Percentiles rank a stretch among this genome's conserved stretches.
Evolutionary conservation across 2,113 vertebrate genomes (phyloP).

Genomic region (Bufo gargarizans): DNA sequence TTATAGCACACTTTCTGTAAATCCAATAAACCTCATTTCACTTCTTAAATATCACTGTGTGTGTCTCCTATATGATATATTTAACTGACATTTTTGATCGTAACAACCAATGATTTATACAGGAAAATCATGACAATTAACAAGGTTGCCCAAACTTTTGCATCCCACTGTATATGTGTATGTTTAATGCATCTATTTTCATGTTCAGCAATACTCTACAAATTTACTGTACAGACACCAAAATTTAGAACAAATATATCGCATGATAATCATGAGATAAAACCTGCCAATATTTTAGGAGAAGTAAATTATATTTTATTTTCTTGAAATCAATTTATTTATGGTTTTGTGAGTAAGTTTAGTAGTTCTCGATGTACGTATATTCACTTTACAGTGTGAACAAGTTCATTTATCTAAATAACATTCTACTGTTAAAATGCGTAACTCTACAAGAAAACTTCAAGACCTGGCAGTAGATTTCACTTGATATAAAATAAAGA

Average conservation of each 20-base stretch:
- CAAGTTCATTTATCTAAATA: background rate
- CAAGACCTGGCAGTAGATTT: background rate
- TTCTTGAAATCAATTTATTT: background rate
- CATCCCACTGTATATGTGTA: too few relatives aligned
- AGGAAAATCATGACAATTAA: too few relatives aligned
- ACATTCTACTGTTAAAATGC: background rate
- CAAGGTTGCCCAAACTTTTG: too few relatives aligned
- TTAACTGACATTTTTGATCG: too few relatives aligned
- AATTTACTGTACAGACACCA: too few relatives aligned
- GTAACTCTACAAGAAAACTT: background rate
- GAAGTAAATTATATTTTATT: background rate
- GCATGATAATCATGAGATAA: background rate
- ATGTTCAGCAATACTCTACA: background rate
- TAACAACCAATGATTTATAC: too few relatives aligned
- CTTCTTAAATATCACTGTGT: too few relatives aligned
- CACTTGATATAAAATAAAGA: slow-evolving; percentile 40
- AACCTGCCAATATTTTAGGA: background rate
- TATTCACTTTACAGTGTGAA: background rate
- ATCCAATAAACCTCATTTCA: too few relatives aligned
- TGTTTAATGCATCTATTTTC: too few relatives aligned
- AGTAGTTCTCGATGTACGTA: background rate
- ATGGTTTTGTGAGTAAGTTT: background rate
- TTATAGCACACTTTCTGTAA: too few relatives aligned
- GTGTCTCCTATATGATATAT: too few relatives aligned
- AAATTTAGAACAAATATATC: background rate